Conservation (phyloP, 92 coral and sea anemone genomes). For the Phenganax subtilis region DNA sequence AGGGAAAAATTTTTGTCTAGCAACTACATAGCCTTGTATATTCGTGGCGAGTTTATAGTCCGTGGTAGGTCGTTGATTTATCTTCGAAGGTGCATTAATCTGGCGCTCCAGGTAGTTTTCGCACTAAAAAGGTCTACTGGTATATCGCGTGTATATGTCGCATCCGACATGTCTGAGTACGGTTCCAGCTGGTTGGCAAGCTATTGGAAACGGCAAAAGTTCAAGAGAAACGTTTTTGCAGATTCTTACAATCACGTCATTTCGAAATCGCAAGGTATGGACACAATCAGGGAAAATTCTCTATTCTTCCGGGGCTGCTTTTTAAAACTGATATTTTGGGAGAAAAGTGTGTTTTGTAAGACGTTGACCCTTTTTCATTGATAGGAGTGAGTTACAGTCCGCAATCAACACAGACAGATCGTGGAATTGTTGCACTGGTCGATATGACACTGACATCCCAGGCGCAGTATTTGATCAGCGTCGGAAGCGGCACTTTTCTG, state of each 20-base stretch:
- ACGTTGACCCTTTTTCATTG: too few species aligned
- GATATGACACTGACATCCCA: background rate
- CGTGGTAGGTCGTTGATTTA: background rate
- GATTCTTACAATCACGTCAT: background rate
- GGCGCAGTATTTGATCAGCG: background rate
- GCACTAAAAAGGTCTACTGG: background rate
- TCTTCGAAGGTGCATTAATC: background rate
- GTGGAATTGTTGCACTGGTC: background rate
- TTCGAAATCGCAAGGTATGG: background rate
- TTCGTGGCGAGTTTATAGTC: background rate
- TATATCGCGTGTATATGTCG: slow-evolving; percentile 7
- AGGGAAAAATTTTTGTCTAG: background rate
- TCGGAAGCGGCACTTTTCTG: background rate
- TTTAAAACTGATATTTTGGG: too few species aligned
- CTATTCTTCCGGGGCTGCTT: too few species aligned
- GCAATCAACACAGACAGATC: background rate
- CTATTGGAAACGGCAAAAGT: background rate
- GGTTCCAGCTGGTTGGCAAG: background rate
- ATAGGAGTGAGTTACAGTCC: background rate
- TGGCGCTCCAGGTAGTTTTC: background rate
- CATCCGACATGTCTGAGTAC: slow-evolving; percentile 1
- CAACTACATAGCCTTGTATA: background rate
- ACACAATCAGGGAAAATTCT: too few species aligned
- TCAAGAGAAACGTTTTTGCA: background rate
- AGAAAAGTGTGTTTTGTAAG: too few species aligned